These are phyloP conservation scores for Phthorimaea operculella DNA, from an alignment of 1,140 invertebrate species.

Conservation along the genomic window DNA sequence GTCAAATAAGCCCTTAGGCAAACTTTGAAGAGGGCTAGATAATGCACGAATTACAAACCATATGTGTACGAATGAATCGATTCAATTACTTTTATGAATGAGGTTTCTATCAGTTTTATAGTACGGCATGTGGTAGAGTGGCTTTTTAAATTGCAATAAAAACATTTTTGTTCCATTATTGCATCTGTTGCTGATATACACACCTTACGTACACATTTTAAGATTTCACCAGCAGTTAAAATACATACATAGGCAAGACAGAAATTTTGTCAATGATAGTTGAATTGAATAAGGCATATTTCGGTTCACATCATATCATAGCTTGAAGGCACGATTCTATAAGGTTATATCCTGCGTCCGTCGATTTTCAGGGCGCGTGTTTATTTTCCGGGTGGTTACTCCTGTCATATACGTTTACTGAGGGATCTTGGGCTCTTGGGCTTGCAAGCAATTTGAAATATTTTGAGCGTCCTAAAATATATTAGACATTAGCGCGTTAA, in stretches of 20 bases:
- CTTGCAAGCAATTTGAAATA: neutral
- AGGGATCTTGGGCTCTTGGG: constrained; percentile 4
- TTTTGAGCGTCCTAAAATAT: too few relatives aligned
- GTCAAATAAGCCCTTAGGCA: constrained; percentile 12
- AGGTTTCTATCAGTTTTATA: neutral
- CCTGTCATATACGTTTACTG: constrained; percentile 10
- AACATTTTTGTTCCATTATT: neutral
- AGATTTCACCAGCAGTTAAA: neutral
- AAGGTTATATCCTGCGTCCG: constrained; percentile 16
- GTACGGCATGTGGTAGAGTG: constrained; percentile 13
- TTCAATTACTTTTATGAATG: constrained; percentile 11
- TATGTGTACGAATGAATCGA: constrained; percentile 16
- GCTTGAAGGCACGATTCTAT: constrained; percentile 32
- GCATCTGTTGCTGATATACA: neutral
- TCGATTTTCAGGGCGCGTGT: constrained; percentile 32
- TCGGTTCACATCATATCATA: constrained; percentile 23
- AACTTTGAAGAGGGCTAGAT: constrained; percentile 28
- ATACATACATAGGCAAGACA: neutral
- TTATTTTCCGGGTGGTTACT: constrained; percentile 47
- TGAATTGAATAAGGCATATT: constrained; percentile 42
- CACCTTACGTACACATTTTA: too few relatives aligned
- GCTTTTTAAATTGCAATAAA: neutral
- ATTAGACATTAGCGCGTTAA: too few relatives aligned
- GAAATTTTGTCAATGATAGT: constrained; percentile 22
- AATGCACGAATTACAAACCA: constrained; percentile 33